Conservation (phyloP, 1,140 invertebrate genomes). For the Telenomus remus region DNA sequence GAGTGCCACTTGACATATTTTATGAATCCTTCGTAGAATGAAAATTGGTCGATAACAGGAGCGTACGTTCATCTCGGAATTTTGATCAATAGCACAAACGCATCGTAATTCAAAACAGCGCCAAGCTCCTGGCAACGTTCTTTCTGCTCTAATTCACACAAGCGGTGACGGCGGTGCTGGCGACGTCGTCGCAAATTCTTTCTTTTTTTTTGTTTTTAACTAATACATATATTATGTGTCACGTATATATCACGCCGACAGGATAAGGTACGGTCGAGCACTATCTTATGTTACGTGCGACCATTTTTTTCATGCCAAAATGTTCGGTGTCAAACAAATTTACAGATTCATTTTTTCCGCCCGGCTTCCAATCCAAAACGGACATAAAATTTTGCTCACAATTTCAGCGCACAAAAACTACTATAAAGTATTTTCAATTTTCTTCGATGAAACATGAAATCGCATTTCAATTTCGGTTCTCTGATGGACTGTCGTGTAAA, state of each 20-base stretch:
- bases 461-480: no score
- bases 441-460: no score
- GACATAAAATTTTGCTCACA: no score
- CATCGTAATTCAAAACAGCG: conserved; percentile 57
- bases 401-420: no score
- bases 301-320: conserved; percentile 16
- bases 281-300: conserved; percentile 22
- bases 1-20: conserved; percentile 51
- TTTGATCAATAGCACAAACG: conserved; percentile 58
- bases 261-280: conserved; percentile 25
- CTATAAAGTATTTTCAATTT: no score
- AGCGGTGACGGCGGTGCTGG: conserved; percentile 32
- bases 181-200: conserved; percentile 21
- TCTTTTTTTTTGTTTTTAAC: conserved; percentile 50
- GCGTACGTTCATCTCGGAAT: conserved; percentile 47
- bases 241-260: conserved; percentile 25
- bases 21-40: conserved; percentile 48
- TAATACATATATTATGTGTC: conserved; percentile 51
- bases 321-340: neutral
- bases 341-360: neutral
- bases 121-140: conserved; percentile 56
- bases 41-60: conserved; percentile 56
- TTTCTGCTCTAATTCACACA: conserved; percentile 59
- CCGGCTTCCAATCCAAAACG: no score
- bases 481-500: no score